Percentiles rank a stretch among this genome's conserved stretches.
These are phyloP conservation scores for Zingel zingel DNA, from an alignment of 2,113 vertebrate genomes.

Conservation along the genomic window DNA sequence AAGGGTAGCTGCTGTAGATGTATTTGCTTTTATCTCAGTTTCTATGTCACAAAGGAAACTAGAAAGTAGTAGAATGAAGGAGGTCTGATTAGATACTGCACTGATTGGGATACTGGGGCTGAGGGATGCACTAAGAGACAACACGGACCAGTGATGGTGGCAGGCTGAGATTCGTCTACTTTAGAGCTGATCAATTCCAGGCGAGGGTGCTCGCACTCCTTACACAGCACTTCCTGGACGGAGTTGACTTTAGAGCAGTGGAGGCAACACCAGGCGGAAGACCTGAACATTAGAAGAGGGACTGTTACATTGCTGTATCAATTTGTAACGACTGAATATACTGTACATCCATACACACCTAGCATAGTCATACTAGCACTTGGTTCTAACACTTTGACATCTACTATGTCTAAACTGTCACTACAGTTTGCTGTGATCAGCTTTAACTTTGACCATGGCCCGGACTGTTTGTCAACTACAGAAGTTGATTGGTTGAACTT, in stretches of 20 bases:
- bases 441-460: neutral
- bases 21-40: neutral
- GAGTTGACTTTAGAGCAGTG: constrained; percentile 86
- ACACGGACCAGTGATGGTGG: constrained; percentile 76
- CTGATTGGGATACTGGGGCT: neutral
- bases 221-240: constrained; percentile 85
- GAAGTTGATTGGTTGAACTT: neutral
- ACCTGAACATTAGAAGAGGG: constrained; percentile 29
- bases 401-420: neutral
- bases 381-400: neutral
- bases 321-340: neutral
- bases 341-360: neutral
- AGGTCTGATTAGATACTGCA: neutral
- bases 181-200: constrained; percentile 67
- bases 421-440: neutral
- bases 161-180: constrained; percentile 72
- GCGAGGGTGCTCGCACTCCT: constrained; percentile 86
- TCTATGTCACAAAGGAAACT: neutral
- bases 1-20: neutral
- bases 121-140: neutral
- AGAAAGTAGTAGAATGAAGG: neutral
- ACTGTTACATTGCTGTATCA: neutral
- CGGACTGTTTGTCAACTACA: too few relatives aligned
- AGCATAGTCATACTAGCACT: neutral
- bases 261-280: constrained; percentile 85